phyloP scores from a whole-genome alignment of 1,140 invertebrate genomes.

The Drosophila sulfurigaster region DNA sequence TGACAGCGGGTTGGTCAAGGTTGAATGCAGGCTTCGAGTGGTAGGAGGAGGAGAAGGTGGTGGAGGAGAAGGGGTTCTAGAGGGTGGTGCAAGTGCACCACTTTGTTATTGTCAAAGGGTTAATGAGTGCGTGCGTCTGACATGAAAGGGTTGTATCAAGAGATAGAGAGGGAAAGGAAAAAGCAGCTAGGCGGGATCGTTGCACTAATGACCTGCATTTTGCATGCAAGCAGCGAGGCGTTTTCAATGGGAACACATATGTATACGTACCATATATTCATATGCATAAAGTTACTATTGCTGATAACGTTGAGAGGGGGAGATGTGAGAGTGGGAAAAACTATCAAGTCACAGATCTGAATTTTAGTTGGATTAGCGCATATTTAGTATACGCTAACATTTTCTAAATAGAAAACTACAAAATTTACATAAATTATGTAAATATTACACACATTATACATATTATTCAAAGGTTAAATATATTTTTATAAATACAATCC shows the following conservation, averaged over 20 bases:
- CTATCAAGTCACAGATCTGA: too few relatives aligned
- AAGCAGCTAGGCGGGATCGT: conserved; percentile 19
- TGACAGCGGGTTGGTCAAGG: conserved; percentile 15
- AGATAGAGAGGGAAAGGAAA: background rate
- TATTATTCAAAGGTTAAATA: too few relatives aligned
- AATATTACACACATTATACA: too few relatives aligned
- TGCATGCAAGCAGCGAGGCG: conserved; percentile 43
- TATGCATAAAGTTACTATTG: background rate
- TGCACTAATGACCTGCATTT: conserved; percentile 79
- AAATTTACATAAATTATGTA: too few relatives aligned
- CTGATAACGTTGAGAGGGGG: background rate
- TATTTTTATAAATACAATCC: too few relatives aligned
- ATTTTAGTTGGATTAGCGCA: too few relatives aligned
- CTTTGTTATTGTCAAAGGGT: conserved; percentile 46
- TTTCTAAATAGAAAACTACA: too few relatives aligned
- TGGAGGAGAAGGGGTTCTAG: background rate
- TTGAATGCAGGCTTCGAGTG: background rate
- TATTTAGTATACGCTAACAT: too few relatives aligned
- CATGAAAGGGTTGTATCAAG: conserved; percentile 35
- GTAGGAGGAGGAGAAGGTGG: background rate
- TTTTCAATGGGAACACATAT: conserved; percentile 8
- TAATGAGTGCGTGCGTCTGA: conserved; percentile 59
- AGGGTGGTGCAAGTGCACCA: conserved; percentile 26
- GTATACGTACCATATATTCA: background rate
- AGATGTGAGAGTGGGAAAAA: too few relatives aligned